These are phyloP conservation scores for Stegastes partitus DNA, from an alignment of 2,113 vertebrate species.

Conservation along the genomic window DNA sequence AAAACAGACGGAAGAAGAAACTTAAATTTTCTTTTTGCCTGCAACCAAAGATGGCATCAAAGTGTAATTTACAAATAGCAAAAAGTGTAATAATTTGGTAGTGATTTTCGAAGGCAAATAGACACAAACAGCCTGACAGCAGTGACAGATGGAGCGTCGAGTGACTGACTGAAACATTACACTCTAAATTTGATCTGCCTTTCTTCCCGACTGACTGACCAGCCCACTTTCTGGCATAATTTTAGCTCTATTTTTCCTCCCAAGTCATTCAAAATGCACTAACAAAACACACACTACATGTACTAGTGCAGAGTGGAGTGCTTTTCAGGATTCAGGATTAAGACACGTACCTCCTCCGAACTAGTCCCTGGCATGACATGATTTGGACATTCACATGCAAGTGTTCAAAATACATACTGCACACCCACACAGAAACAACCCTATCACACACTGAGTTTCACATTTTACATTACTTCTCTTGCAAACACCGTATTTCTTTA, in stretches of 20 bases:
- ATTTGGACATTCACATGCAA: constrained; percentile 2
- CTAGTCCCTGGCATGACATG: neutral
- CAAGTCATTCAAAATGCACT: neutral
- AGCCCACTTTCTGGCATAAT: constrained; percentile 15
- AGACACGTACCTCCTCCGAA: constrained; percentile 26
- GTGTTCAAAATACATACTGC: constrained; percentile 11
- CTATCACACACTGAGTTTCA: too few species aligned
- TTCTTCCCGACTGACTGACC: constrained; percentile 19
- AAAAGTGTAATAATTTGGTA: neutral
- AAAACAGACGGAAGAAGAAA: neutral
- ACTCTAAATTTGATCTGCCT: constrained; percentile 36
- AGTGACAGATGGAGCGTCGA: constrained; percentile 65
- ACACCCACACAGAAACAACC: constrained; percentile 8
- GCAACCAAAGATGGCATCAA: neutral
- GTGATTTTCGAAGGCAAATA: constrained; percentile 2
- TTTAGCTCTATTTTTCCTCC: constrained; percentile 18
- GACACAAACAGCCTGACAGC: constrained; percentile 21
- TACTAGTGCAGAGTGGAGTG: constrained; percentile 8
- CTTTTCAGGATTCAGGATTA: constrained; percentile 10
- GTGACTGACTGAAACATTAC: constrained; percentile 48
- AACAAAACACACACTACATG: neutral
- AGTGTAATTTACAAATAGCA: constrained; percentile 5
- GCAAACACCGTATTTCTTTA: neutral
- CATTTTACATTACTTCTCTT: neutral
- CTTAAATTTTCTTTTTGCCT: neutral